phyloP scores from a whole-genome alignment of 2,888 invertebrate species.

The Sipha maydis region DNA sequence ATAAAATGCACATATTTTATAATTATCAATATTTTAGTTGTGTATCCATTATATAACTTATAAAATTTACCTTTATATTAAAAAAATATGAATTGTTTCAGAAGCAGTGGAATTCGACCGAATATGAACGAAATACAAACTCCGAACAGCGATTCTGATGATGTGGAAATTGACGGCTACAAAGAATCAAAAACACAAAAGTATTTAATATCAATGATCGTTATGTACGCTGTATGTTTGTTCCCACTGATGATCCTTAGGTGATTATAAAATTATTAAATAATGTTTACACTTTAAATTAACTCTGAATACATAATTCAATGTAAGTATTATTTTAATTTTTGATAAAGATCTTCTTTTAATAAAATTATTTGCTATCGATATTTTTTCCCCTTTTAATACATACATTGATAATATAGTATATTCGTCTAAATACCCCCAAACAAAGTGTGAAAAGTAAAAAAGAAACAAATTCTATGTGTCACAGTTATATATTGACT shows the following conservation, averaged over 20 bases:
- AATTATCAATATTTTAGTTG: neutral
- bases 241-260: constrained; percentile 74
- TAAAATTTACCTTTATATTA: neutral
- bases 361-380: neutral
- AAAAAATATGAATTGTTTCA: neutral
- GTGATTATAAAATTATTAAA: constrained; percentile 63
- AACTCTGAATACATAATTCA: too few species aligned
- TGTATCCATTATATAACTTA: neutral
- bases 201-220: constrained; percentile 76
- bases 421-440: neutral
- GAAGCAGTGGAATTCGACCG: constrained; percentile 3
- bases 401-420: neutral
- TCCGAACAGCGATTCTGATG: constrained; percentile 66
- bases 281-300: too few species aligned
- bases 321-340: neutral
- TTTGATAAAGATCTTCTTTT: neutral
- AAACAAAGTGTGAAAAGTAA: too few species aligned
- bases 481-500: too few species aligned
- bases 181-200: constrained; percentile 77
- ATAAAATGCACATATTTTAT: neutral
- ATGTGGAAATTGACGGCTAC: constrained; percentile 71
- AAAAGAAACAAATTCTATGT: too few species aligned
- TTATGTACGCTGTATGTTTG: constrained; percentile 75
- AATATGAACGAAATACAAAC: constrained; percentile 36
- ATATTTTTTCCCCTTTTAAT: neutral